Evolutionary conservation across 2,113 vertebrate genomes (phyloP), one percentile per base, ranked within the genome.

Genomic region (Psophia crepitans): DNA sequence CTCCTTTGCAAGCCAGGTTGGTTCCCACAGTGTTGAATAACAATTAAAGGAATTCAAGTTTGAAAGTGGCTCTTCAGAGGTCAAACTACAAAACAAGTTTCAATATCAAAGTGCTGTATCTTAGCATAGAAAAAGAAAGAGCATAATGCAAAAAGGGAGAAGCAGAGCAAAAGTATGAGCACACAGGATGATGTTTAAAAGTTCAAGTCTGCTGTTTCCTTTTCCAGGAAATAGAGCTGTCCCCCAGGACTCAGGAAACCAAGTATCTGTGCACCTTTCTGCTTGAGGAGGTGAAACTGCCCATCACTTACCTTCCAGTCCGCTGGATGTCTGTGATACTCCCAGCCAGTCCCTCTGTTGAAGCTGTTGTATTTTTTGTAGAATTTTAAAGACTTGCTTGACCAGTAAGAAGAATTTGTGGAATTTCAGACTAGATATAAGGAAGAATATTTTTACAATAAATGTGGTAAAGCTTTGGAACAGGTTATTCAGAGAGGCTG

Each of bases 41-140:
- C 96, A 97, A 96, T 98, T 97, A 97, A 96, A 96, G 81, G 87
- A 95, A 82, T 69, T 94, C 23, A 90, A n/a, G 71, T 83, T 96
- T 97, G 96, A 98, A 98, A 97, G 97, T 98, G 96, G 97, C 90
- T 97, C 65, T 93, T 77, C 64, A 85, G 96, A 98, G 97, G 97
- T 93, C 96, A 92, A 93, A 96, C 56, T 74, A 60, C 80, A 96
- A 96, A 97, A 9, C 32, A 96, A 94, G 88, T 97, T 96, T 96
- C 33, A 51, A 27, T 87, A 97, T 96, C 7, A 23, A 80, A 35
- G 48, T 96, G 74, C 66, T 17, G 39, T 58, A 46, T 46, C 33
- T 63, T 76, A 60, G 61, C 54, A 48, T 18, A 84, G 44, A 56
- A 51, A 39, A 76, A 84, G 33, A 30, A 70, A 76, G 41, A 88